phyloP scores from a whole-genome alignment of 1,140 invertebrate genomes.

The Drosophila ohnishii region DNA sequence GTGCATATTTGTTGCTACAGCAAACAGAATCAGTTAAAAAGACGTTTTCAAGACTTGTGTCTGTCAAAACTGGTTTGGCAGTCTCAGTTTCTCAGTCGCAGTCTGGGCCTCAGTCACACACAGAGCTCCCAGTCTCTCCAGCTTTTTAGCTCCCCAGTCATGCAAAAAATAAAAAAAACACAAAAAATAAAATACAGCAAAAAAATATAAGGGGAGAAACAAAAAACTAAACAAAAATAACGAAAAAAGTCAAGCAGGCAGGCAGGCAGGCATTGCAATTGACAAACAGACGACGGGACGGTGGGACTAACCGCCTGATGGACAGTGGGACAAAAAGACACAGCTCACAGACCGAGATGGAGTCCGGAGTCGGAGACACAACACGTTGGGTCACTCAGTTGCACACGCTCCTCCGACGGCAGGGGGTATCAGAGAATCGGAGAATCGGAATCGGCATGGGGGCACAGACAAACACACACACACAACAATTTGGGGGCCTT shows the following conservation, averaged over 20 bases:
- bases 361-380: slow-evolving; percentile 33
- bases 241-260: slow-evolving; percentile 48
- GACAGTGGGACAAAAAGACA: slow-evolving; percentile 49
- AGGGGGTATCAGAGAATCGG: slow-evolving; percentile 60
- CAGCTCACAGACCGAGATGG: slow-evolving; percentile 6
- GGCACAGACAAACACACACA: slow-evolving; percentile 39
- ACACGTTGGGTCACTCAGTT: slow-evolving; percentile 78
- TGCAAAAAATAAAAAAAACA: slow-evolving; percentile 64
- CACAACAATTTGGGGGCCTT: slow-evolving; percentile 67
- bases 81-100: slow-evolving; percentile 36
- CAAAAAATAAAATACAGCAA: slow-evolving; percentile 34
- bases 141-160: slow-evolving; percentile 65
- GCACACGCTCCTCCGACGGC: slow-evolving; percentile 62
- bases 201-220: slow-evolving; percentile 37
- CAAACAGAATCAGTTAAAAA: slow-evolving; percentile 79
- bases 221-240: slow-evolving; percentile 26
- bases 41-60: slow-evolving; percentile 80
- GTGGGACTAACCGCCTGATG: slow-evolving; percentile 33
- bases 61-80: slow-evolving; percentile 78
- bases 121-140: slow-evolving; percentile 22
- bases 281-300: slow-evolving; percentile 68
- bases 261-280: slow-evolving; percentile 70
- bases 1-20: slow-evolving; percentile 71
- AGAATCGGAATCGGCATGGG: slow-evolving; percentile 57
- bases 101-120: slow-evolving; percentile 17